phyloP scores from a whole-genome alignment of 2,113 vertebrate genomes.

The Dendropsophus ebraccatus region DNA sequence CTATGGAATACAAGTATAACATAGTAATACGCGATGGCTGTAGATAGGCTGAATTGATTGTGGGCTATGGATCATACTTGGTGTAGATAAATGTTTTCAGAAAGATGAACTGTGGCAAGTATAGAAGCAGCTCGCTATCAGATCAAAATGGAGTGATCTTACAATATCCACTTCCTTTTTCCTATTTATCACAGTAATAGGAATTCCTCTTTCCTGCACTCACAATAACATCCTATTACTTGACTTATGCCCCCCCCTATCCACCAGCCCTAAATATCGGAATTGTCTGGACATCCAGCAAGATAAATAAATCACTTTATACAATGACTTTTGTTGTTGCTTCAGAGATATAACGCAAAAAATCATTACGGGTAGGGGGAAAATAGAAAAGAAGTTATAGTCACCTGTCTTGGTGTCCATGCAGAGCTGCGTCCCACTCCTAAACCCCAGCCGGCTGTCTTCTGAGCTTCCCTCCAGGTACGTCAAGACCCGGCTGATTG shows the following conservation, averaged over 20 bases:
- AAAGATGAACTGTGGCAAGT: not conserved
- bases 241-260: not conserved
- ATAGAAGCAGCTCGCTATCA: not conserved
- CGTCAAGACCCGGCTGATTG: too few relatives aligned
- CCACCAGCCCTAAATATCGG: not conserved
- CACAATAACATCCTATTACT: constrained; percentile 48
- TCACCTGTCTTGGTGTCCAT: too few relatives aligned
- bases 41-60: not conserved
- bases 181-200: constrained; percentile 35
- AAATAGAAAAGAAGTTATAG: too few relatives aligned
- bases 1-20: too few relatives aligned
- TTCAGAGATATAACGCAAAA: too few relatives aligned
- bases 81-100: not conserved
- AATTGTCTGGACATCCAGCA: not conserved
- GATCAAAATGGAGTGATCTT: constrained; percentile 5
- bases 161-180: constrained; percentile 38
- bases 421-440: too few relatives aligned
- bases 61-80: not conserved
- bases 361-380: too few relatives aligned
- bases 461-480: too few relatives aligned
- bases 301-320: not conserved
- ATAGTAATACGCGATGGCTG: not conserved
- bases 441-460: too few relatives aligned
- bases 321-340: not conserved
- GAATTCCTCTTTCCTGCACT: constrained; percentile 47